Evolutionary conservation across 2,888 invertebrate genomes (phyloP).

Genomic region (Tinea trinotella): DNA sequence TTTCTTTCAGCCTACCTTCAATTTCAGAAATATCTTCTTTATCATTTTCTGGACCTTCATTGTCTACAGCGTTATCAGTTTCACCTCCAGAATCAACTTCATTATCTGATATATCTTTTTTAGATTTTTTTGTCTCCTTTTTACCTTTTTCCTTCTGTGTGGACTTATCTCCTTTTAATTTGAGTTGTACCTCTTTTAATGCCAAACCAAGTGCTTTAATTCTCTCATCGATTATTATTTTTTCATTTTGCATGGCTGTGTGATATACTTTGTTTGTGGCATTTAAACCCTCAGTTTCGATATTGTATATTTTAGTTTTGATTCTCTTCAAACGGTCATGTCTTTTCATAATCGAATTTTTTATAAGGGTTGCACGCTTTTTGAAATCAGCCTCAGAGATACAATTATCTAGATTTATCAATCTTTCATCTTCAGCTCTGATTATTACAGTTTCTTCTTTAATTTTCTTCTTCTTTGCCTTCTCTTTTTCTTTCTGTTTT

Average conservation of each 20-base stretch:
- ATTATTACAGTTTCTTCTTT: slow-evolving; percentile 28
- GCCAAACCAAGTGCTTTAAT: slow-evolving; percentile 37
- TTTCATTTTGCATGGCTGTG: slow-evolving; percentile 50
- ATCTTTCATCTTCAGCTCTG: slow-evolving; percentile 34
- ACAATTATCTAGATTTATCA: slow-evolving; percentile 48
- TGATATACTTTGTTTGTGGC: slow-evolving; percentile 46
- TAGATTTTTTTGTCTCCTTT: slow-evolving; percentile 21
- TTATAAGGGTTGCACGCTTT: slow-evolving; percentile 37
- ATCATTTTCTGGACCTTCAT: slow-evolving; percentile 22
- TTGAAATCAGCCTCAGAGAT: slow-evolving; percentile 38
- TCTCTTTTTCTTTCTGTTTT: background rate
- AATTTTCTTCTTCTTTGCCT: background rate
- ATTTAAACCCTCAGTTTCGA: slow-evolving; percentile 48
- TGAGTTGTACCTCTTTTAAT: slow-evolving; percentile 33
- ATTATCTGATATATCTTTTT: slow-evolving; percentile 27
- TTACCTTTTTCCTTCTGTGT: too few relatives aligned
- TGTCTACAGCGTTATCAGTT: slow-evolving; percentile 25
- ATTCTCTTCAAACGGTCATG: slow-evolving; percentile 33
- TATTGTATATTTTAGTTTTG: slow-evolving; percentile 37
- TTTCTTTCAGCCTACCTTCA: slow-evolving; percentile 28
- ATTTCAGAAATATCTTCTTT: slow-evolving; percentile 28
- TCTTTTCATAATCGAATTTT: slow-evolving; percentile 41
- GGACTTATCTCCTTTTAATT: too few relatives aligned
- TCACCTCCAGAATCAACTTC: slow-evolving; percentile 26
- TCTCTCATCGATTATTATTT: slow-evolving; percentile 36